Conservation (phyloP, 1,140 invertebrate genomes). For the Heterodera schachtii region DNA sequence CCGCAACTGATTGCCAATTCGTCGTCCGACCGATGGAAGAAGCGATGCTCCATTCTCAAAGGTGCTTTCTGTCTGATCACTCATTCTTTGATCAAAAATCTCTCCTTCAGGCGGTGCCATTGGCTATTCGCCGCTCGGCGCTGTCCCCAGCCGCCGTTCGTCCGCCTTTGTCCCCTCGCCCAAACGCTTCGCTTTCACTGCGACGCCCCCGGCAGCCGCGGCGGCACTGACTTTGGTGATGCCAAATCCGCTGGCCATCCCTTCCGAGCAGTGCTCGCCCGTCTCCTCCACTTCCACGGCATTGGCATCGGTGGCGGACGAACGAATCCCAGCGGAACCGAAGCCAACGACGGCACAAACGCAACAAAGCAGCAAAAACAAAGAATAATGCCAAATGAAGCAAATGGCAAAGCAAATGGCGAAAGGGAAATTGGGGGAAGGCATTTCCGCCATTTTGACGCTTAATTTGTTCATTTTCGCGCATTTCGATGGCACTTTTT, state of each 20-base stretch:
- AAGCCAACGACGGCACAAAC: background rate
- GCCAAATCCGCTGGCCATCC: background rate
- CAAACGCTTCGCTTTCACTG: conserved; percentile 1
- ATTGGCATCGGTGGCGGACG: background rate
- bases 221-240: background rate
- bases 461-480: background rate
- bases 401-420: background rate
- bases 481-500: background rate
- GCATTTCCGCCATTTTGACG: too few relatives aligned
- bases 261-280: conserved; percentile 6
- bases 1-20: background rate
- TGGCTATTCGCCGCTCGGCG: conserved; percentile 5
- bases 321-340: background rate
- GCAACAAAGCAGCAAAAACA: background rate
- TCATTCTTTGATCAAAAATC: background rate
- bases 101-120: background rate
- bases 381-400: background rate
- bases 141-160: background rate
- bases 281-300: background rate
- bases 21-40: background rate
- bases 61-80: background rate
- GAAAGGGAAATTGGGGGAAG: background rate
- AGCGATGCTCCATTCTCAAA: background rate
- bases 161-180: background rate
- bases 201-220: background rate